Evolutionary conservation across 2,888 invertebrate genomes (phyloP), one percentile per base, ranked within the genome.

Genomic region (Aphidius colemani): DNA sequence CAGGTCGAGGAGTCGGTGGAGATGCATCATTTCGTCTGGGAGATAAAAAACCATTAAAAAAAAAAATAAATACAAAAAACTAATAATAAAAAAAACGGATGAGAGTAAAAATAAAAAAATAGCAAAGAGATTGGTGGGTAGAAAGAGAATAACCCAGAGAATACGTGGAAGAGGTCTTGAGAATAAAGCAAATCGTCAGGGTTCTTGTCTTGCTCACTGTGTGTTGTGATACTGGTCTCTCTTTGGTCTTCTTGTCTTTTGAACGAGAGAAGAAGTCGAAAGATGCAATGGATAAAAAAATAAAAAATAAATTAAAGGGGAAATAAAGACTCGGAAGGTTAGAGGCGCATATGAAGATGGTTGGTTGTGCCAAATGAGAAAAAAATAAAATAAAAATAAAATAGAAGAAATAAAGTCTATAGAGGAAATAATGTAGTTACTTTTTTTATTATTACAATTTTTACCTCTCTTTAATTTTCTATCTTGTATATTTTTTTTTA

Each of bases 131-230:
- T 30, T 30, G 30, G 30, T 30, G 30, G 30, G 30, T 30, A 64
- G 43, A 66, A 67, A 49, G 66, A 58, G 64, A 62, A 63, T 64
- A 66, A 68, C 63, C 59, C 64, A 66, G 64, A 63, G 55, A 67
- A 65, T 66, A 69, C 67, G 69, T 65, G 66, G 63, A 63, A 49
- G 65, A 50, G 48, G 40, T 18, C 53, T 44, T 40, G 60, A 56
- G 50, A 55, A 45, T 39, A 18, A 55, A 55, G 13, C 40, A 56
- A 45, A 62, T 53, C 64, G 61, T 2, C 30, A 30, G 30, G 30
- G 30, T 30, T 30, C 30, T 30, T 30, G 4, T 30, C 30, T 30
- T 30, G 5, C 5, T 30, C 30, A 30, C 30, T 30, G 4, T 30
- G 30, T 30, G 18, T 30, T 30, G 30, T 30, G 30, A 30, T 30